These are phyloP conservation scores for Lissonota sp. DNA, from an alignment of 2,888 invertebrate species.

Conservation along the genomic window DNA sequence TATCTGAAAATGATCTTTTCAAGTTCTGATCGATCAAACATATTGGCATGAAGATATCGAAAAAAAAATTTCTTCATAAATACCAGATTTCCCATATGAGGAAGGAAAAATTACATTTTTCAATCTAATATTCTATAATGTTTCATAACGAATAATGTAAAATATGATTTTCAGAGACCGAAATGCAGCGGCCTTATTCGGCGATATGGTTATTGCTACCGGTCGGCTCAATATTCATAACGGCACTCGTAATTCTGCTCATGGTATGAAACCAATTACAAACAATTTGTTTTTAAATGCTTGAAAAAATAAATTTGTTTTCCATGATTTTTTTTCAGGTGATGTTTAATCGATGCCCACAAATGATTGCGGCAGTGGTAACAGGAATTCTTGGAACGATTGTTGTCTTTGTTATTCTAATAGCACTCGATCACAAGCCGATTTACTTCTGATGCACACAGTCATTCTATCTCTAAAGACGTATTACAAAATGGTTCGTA, in stretches of 20 bases:
- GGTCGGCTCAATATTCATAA: slow-evolving; percentile 75
- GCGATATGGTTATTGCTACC: slow-evolving; percentile 76
- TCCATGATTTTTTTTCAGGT: slow-evolving; percentile 73
- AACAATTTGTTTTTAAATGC: not conserved
- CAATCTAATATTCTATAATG: slow-evolving; percentile 14
- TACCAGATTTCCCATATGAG: too few relatives aligned
- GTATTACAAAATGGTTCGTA: slow-evolving; percentile 1
- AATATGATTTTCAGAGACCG: slow-evolving; percentile 70
- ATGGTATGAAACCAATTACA: slow-evolving; percentile 74
- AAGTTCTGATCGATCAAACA: too few relatives aligned
- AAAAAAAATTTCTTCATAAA: too few relatives aligned
- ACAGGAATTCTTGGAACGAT: slow-evolving; percentile 83
- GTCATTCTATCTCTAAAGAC: slow-evolving; percentile 19
- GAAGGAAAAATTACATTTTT: too few relatives aligned
- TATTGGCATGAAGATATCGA: too few relatives aligned
- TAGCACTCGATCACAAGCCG: slow-evolving; percentile 73
- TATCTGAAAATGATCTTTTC: too few relatives aligned
- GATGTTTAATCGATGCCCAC: slow-evolving; percentile 84
- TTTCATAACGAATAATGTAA: slow-evolving; percentile 46
- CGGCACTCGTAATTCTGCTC: slow-evolving; percentile 74
- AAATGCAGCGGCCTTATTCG: slow-evolving; percentile 75
- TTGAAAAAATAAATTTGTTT: not conserved
- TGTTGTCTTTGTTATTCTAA: slow-evolving; percentile 81
- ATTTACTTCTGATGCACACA: slow-evolving; percentile 71
- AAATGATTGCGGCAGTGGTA: slow-evolving; percentile 83